These are phyloP conservation scores for Kuschelorhynchus macadamiae DNA, from an alignment of 2,888 invertebrate genomes.

Conservation along the genomic window DNA sequence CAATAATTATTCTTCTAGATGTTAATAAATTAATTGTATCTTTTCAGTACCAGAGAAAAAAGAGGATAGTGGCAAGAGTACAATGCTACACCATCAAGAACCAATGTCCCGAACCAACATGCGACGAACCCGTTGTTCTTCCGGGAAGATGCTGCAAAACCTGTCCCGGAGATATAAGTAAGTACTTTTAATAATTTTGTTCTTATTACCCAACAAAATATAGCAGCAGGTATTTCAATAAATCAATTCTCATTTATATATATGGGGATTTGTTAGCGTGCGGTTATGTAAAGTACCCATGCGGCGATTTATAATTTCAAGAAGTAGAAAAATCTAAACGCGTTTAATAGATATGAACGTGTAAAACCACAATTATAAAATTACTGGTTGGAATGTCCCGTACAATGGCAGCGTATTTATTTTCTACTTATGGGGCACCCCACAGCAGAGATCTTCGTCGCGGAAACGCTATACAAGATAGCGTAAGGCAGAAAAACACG, in stretches of 20 bases:
- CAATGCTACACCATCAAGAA: slow-evolving; percentile 93
- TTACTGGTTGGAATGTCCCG: slow-evolving; percentile 23
- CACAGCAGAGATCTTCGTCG: slow-evolving; percentile 54
- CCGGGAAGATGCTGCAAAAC: slow-evolving; percentile 94
- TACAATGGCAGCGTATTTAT: slow-evolving; percentile 14
- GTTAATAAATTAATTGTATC: too few relatives aligned
- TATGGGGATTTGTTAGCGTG: slow-evolving; percentile 6
- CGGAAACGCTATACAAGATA: too few relatives aligned
- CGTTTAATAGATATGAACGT: slow-evolving; percentile 29
- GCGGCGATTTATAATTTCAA: slow-evolving; percentile 19
- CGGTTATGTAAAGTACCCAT: slow-evolving; percentile 9
- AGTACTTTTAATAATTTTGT: slow-evolving; percentile 56
- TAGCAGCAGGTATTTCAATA: background rate
- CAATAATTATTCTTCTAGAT: too few relatives aligned
- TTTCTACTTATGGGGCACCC: slow-evolving; percentile 17
- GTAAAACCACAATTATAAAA: slow-evolving; percentile 35
- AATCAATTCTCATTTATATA: slow-evolving; percentile 11
- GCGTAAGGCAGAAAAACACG: too few relatives aligned
- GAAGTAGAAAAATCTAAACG: slow-evolving; percentile 22
- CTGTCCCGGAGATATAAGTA: slow-evolving; percentile 81
- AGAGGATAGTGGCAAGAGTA: slow-evolving; percentile 89
- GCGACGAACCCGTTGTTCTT: slow-evolving; percentile 86
- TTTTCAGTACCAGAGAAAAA: slow-evolving; percentile 87
- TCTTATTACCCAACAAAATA: too few relatives aligned
- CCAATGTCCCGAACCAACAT: slow-evolving; percentile 90